Conservation (phyloP, 2,797 vertebrate genomes). For the Phrynocephalus forsythii region DNA sequence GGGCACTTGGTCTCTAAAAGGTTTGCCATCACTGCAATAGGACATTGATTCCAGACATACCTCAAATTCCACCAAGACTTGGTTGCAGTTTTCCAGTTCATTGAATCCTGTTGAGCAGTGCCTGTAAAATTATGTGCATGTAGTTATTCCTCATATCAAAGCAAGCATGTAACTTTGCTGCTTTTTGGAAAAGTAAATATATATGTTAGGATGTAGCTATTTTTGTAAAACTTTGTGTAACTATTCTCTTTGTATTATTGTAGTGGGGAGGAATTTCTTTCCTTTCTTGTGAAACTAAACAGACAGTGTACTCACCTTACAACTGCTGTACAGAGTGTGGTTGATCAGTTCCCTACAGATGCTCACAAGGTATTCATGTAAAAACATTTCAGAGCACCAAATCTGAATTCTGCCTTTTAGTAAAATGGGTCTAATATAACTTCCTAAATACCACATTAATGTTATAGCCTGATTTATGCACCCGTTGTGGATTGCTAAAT, state of each 20-base stretch:
- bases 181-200: conserved; percentile 5
- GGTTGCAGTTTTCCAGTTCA: neutral
- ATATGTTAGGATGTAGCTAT: conserved; percentile 1
- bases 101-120: neutral
- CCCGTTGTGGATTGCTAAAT: neutral
- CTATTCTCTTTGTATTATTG: conserved; percentile 59
- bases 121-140: neutral
- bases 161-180: neutral
- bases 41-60: too few species aligned
- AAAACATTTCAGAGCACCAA: conserved; percentile 10
- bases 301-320: conserved; percentile 88
- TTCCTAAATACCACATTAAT: neutral
- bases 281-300: conserved; percentile 87
- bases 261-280: conserved; percentile 88
- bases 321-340: conserved; percentile 82
- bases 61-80: too few species aligned
- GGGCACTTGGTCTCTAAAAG: too few species aligned
- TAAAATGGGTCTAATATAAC: neutral
- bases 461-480: neutral
- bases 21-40: too few species aligned
- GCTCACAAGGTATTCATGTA: conserved; percentile 86
- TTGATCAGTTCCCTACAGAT: conserved; percentile 83
- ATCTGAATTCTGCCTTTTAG: neutral
- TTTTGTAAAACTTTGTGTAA: neutral
- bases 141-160: neutral